Evolutionary conservation across 2,797 vertebrate genomes (phyloP).

Genomic region (Sarcophilus harrisii): DNA sequence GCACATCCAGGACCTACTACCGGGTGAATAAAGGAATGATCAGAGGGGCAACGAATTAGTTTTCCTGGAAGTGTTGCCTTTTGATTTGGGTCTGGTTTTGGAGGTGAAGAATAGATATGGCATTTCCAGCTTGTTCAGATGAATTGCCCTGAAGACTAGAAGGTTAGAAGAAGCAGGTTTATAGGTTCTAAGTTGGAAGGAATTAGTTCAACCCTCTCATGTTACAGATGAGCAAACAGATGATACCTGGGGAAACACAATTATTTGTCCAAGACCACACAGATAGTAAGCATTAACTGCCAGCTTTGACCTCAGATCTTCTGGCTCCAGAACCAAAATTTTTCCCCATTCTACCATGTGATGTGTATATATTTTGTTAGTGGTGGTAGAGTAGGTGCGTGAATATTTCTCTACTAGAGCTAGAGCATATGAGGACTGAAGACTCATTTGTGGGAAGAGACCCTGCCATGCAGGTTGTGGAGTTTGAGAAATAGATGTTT

Average conservation of each 20-base stretch:
- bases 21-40: not conserved
- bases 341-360: not conserved
- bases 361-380: not conserved
- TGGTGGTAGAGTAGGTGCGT: not conserved
- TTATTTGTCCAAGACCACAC: not conserved
- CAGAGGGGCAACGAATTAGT: not conserved
- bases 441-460: not conserved
- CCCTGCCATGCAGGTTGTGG: not conserved
- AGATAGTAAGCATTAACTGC: not conserved
- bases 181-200: not conserved
- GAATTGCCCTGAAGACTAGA: not conserved
- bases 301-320: not conserved
- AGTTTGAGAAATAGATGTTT: not conserved
- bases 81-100: not conserved
- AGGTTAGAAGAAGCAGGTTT: not conserved
- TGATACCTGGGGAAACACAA: not conserved
- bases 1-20: not conserved
- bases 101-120: not conserved
- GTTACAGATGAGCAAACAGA: not conserved
- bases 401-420: not conserved
- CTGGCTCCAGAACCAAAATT: not conserved
- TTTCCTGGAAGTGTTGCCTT: not conserved
- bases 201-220: not conserved
- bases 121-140: not conserved
- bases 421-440: not conserved